Conservation (phyloP, 1,140 invertebrate genomes). For the Tribolium castaneum region DNA sequence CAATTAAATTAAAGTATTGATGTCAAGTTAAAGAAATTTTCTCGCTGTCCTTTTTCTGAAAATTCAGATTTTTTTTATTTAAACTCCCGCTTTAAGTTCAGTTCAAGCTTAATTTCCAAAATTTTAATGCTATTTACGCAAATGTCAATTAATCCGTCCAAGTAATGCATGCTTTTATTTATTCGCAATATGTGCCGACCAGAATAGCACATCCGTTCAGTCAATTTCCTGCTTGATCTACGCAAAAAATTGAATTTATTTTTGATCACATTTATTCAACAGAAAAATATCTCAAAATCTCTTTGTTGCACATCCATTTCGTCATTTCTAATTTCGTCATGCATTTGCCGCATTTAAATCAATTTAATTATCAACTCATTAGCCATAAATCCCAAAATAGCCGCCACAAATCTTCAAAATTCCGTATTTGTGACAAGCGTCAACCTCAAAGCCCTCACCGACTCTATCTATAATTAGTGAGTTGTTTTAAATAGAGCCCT, state of each 20-base stretch:
- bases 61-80: no score
- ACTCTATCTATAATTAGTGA: background rate
- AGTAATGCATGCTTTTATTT: background rate
- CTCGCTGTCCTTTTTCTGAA: background rate
- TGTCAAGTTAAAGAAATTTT: background rate
- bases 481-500: constrained; percentile 22
- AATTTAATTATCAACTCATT: background rate
- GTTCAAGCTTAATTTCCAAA: no score
- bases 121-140: background rate
- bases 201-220: background rate
- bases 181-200: background rate
- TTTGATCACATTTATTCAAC: background rate
- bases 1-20: background rate
- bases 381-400: background rate
- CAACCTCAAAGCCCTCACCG: background rate
- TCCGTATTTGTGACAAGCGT: background rate
- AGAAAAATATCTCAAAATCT: no score
- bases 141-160: background rate
- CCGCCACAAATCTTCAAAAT: background rate
- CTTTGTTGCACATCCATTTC: background rate
- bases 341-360: background rate
- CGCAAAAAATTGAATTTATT: background rate
- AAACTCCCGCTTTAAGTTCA: no score
- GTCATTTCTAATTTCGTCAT: background rate
- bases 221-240: background rate